phyloP scores from a whole-genome alignment of 1,140 invertebrate species.

The Drosophila guanche region DNA sequence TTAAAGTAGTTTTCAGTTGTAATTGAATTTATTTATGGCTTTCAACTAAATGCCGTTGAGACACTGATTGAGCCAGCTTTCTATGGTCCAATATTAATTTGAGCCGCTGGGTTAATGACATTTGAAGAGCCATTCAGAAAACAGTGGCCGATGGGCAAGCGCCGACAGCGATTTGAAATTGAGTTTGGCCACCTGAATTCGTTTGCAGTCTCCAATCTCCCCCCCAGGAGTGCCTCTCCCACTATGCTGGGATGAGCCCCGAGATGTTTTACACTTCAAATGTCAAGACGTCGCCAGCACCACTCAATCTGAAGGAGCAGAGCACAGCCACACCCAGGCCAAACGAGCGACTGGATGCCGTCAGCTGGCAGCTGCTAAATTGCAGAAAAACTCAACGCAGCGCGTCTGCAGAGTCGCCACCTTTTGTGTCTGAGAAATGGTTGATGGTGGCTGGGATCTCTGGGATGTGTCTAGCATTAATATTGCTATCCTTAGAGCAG shows the following conservation, averaged over 20 bases:
- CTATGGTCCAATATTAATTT: slow-evolving; percentile 28
- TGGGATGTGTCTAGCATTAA: slow-evolving; percentile 42
- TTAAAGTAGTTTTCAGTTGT: too few species aligned
- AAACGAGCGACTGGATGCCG: background rate
- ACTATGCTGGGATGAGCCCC: slow-evolving; percentile 9
- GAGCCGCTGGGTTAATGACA: slow-evolving; percentile 48
- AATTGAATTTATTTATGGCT: too few species aligned
- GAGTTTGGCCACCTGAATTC: slow-evolving; percentile 42
- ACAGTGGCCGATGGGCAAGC: slow-evolving; percentile 14
- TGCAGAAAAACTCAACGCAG: slow-evolving; percentile 43
- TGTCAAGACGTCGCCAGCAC: slow-evolving; percentile 45
- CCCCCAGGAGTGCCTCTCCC: background rate
- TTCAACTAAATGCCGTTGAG: slow-evolving; percentile 8
- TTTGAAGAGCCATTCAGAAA: slow-evolving; percentile 36
- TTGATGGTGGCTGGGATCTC: slow-evolving; percentile 24
- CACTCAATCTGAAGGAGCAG: slow-evolving; percentile 38
- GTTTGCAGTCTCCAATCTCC: slow-evolving; percentile 40
- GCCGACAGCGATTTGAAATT: slow-evolving; percentile 19
- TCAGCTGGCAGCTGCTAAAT: slow-evolving; percentile 22
- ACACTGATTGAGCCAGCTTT: slow-evolving; percentile 24
- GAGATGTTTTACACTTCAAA: slow-evolving; percentile 43
- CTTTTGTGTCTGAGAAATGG: slow-evolving; percentile 55
- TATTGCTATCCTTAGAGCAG: slow-evolving; percentile 21
- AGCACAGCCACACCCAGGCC: slow-evolving; percentile 3
- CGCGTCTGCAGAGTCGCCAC: slow-evolving; percentile 21